A percentile compares a stretch with the other conserved stretches of the same genome.
phyloP scores from a whole-genome alignment of 2,797 vertebrate genomes.

The Percopsis omiscomaycus region DNA sequence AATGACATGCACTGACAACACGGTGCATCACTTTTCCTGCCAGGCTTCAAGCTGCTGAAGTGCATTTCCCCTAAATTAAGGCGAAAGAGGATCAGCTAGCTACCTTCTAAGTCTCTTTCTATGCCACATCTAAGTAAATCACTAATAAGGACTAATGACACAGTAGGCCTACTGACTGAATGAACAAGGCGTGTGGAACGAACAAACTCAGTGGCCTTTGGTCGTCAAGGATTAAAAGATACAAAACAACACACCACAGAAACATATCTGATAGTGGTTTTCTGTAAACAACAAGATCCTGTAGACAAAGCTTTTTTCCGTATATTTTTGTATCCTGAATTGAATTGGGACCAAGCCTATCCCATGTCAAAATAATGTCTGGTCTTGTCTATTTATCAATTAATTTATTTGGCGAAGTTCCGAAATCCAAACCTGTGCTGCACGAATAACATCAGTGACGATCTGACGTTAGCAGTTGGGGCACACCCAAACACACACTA shows the following conservation, averaged over 20 bases:
- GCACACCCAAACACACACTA: constrained; percentile 9
- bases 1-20: background rate
- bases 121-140: constrained; percentile 8
- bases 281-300: constrained; percentile 12
- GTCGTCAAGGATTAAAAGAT: background rate
- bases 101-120: constrained; percentile 34
- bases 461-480: constrained; percentile 5
- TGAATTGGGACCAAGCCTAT: constrained; percentile 8
- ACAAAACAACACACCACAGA: constrained; percentile 4
- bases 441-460: constrained; percentile 6
- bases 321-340: constrained; percentile 12
- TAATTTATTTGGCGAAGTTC: background rate
- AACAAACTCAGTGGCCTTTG: background rate
- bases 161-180: background rate
- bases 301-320: constrained; percentile 19
- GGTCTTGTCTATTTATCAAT: too few relatives aligned
- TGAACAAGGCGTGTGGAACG: background rate
- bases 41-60: constrained; percentile 4
- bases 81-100: too few relatives aligned
- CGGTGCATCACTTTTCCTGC: constrained; percentile 39
- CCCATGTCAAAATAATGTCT: background rate
- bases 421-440: background rate
- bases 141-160: too few relatives aligned
- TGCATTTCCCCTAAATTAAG: constrained; percentile 11
- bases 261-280: constrained; percentile 28